These are phyloP conservation scores for Leptonema lineaticorne DNA, from an alignment of 1,140 invertebrate species.

Conservation along the genomic window DNA sequence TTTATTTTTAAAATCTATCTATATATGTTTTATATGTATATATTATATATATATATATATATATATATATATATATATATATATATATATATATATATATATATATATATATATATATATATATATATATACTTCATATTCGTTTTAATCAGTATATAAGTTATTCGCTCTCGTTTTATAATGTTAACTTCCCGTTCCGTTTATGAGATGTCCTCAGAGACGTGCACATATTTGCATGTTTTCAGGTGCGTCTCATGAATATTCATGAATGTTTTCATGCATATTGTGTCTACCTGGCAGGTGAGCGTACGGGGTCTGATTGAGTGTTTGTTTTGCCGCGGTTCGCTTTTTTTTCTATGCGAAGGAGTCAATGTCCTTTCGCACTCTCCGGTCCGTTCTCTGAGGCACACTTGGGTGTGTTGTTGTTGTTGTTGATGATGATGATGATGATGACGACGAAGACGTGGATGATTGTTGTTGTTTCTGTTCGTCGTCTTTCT, in stretches of 20 bases:
- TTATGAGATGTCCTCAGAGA: not conserved
- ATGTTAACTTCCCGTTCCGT: not conserved
- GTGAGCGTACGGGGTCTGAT: conserved; percentile 19
- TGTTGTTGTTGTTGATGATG: not conserved
- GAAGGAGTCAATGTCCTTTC: conserved; percentile 28
- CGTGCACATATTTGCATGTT: not conserved
- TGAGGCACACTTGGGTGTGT: conserved; percentile 16
- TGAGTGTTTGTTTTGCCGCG: conserved; percentile 25
- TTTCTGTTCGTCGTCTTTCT: too few relatives aligned
- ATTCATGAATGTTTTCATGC: not conserved
- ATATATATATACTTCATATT: too few relatives aligned
- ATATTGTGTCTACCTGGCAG: conserved; percentile 20
- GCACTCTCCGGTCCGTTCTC: not conserved
- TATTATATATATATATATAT: too few relatives aligned
- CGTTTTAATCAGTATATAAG: too few relatives aligned
- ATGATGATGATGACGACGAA: not conserved
- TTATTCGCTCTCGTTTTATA: too few relatives aligned
- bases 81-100: too few relatives aligned
- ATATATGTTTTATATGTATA: too few relatives aligned
- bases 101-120: too few relatives aligned
- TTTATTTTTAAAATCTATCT: too few relatives aligned
- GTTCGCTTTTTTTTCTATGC: conserved; percentile 16
- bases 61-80: too few relatives aligned
- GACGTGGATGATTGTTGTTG: not conserved
- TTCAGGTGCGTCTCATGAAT: not conserved